A percentile compares a stretch with the other conserved stretches of the same genome.
These are phyloP conservation scores for Caenorhabditis sp. DNA, from an alignment of 2,888 invertebrate genomes.

Conservation along the genomic window DNA sequence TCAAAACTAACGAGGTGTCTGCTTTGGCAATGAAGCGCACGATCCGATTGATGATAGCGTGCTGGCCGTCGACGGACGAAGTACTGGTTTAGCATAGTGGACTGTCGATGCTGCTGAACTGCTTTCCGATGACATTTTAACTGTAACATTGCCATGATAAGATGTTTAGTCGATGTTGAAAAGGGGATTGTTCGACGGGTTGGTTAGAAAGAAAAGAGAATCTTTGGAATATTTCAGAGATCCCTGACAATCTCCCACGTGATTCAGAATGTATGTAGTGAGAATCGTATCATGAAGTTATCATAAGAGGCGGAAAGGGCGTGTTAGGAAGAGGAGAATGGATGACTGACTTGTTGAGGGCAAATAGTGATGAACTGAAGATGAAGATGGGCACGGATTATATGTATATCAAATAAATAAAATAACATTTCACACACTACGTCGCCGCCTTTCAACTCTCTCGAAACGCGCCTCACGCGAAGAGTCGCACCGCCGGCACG, in stretches of 20 bases:
- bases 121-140: constrained; percentile 47
- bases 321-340: constrained; percentile 8
- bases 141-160: constrained; percentile 23
- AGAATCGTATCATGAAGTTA: constrained; percentile 3
- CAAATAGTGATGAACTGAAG: constrained; percentile 35
- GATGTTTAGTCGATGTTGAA: not conserved
- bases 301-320: constrained; percentile 1
- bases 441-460: constrained; percentile 27
- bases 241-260: too few relatives aligned
- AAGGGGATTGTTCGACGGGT: not conserved
- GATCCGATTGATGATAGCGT: constrained; percentile 37
- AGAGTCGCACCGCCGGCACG: constrained; percentile 36
- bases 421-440: constrained; percentile 49
- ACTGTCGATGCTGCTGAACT: constrained; percentile 57
- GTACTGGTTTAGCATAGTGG: constrained; percentile 65
- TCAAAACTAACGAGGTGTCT: constrained; percentile 41
- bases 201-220: constrained; percentile 2
- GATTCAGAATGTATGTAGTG: too few relatives aligned
- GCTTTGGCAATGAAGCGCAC: constrained; percentile 32
- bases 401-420: constrained; percentile 49
- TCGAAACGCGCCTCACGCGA: constrained; percentile 28
- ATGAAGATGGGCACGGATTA: constrained; percentile 29
- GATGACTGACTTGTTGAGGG: constrained; percentile 37
- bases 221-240: not conserved
- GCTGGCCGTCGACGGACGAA: constrained; percentile 27